A percentile compares a stretch with the other conserved stretches of the same genome.
These are phyloP conservation scores for Seriola quinqueradiata DNA, from an alignment of 2,113 vertebrate species.

Conservation along the genomic window DNA sequence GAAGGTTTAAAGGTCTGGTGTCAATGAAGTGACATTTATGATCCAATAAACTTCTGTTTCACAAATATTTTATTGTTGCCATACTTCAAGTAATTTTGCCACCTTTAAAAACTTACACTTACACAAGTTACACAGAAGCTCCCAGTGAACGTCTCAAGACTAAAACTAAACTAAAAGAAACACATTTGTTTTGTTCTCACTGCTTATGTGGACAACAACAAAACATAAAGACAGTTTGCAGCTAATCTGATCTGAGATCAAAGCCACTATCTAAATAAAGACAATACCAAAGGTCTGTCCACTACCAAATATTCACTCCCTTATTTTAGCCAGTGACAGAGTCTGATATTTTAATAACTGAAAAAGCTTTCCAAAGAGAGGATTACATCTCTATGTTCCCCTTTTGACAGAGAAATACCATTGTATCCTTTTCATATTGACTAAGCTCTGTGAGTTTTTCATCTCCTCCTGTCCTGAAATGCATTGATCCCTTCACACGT, in stretches of 20 bases:
- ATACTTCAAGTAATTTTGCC: background rate
- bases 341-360: constrained; percentile 55
- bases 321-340: constrained; percentile 36
- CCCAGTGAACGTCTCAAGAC: background rate
- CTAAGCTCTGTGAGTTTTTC: constrained; percentile 54
- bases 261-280: constrained; percentile 47
- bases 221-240: constrained; percentile 23
- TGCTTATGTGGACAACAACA: constrained; percentile 4
- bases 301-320: background rate
- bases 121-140: background rate
- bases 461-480: constrained; percentile 68
- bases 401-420: constrained; percentile 52
- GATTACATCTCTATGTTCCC: constrained; percentile 58
- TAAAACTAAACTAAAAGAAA: too few species aligned
- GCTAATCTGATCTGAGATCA: constrained; percentile 39
- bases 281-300: constrained; percentile 27
- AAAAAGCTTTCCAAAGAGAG: constrained; percentile 65
- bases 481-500: constrained; percentile 75
- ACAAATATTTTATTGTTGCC: background rate
- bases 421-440: constrained; percentile 59
- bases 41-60: too few species aligned
- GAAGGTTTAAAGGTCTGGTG: background rate
- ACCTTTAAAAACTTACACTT: background rate
- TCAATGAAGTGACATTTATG: background rate
- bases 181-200: constrained; percentile 16